Conservation (phyloP, 2,113 vertebrate species). For the Prochilodus magdalenae region DNA sequence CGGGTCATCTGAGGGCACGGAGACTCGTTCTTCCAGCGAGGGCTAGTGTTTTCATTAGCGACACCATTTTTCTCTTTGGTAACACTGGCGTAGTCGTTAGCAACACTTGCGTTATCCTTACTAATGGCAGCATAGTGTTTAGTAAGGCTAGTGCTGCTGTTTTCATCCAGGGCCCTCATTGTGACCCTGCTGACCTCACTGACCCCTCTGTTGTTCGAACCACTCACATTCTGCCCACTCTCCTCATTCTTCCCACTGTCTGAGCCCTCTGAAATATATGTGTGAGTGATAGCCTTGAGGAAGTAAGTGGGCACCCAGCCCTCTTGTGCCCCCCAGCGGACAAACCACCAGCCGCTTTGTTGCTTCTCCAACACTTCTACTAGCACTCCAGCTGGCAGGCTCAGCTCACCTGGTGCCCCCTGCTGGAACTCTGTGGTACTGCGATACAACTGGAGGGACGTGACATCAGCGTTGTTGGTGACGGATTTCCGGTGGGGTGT, state of each 20-base stretch:
- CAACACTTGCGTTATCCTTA: background rate
- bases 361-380: conserved; percentile 92
- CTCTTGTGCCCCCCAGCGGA: conserved; percentile 85
- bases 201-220: background rate
- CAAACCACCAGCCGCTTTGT: conserved; percentile 95
- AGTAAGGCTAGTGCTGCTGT: background rate
- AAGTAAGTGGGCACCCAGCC: conserved; percentile 97
- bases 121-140: background rate
- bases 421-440: conserved; percentile 73
- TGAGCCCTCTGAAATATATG: conserved; percentile 61
- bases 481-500: background rate
- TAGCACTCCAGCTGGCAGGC: conserved; percentile 88
- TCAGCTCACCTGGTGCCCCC: conserved; percentile 92
- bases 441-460: background rate
- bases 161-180: background rate
- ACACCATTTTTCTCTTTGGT: conserved; percentile 3
- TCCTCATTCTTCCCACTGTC: conserved; percentile 58
- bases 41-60: background rate
- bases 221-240: background rate
- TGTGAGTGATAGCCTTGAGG: conserved; percentile 80
- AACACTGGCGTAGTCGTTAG: conserved; percentile 6
- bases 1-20: background rate
- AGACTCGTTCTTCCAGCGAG: background rate
- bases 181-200: background rate
- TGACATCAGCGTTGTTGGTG: background rate